phyloP scores from a whole-genome alignment of 2,797 vertebrate species.

The Macrochelys suwanniensis region DNA sequence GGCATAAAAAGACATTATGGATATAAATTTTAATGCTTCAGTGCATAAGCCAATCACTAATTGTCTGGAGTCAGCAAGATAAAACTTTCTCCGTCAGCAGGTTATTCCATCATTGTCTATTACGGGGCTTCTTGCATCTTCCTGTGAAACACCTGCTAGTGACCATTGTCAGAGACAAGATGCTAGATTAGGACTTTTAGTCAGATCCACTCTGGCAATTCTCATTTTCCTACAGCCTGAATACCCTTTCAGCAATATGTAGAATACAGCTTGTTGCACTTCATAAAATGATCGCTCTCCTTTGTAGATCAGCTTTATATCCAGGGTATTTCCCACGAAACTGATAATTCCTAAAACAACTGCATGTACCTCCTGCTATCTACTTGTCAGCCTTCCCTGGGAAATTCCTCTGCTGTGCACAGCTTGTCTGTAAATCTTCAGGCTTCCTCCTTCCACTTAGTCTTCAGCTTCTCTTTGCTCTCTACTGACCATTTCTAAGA shows the following conservation, averaged over 20 bases:
- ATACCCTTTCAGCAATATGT: background rate
- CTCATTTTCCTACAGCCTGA: rapidly evolving
- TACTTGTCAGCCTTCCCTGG: background rate
- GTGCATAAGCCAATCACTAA: slow-evolving; percentile 66
- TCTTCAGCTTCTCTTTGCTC: background rate
- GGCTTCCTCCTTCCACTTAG: background rate
- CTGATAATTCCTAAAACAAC: slow-evolving; percentile 19
- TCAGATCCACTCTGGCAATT: background rate
- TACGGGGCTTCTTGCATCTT: background rate
- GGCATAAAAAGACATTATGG: slow-evolving; percentile 75
- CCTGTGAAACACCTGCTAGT: background rate
- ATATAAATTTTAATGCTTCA: slow-evolving; percentile 71
- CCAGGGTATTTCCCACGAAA: slow-evolving; percentile 1
- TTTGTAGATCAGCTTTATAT: slow-evolving; percentile 9
- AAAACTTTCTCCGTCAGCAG: slow-evolving; percentile 42
- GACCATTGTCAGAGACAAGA: background rate
- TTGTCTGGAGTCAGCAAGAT: slow-evolving; percentile 48
- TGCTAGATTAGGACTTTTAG: background rate
- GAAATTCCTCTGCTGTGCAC: background rate
- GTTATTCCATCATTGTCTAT: slow-evolving; percentile 20
- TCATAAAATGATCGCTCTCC: slow-evolving; percentile 48
- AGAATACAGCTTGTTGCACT: background rate
- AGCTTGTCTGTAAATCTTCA: background rate
- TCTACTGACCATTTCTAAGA: background rate
- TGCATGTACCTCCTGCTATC: background rate